Evolutionary conservation across 92 coral and sea anemone genomes (phyloP), one percentile per base, ranked within the genome.

Genomic region (Pocillopora meandrina): DNA sequence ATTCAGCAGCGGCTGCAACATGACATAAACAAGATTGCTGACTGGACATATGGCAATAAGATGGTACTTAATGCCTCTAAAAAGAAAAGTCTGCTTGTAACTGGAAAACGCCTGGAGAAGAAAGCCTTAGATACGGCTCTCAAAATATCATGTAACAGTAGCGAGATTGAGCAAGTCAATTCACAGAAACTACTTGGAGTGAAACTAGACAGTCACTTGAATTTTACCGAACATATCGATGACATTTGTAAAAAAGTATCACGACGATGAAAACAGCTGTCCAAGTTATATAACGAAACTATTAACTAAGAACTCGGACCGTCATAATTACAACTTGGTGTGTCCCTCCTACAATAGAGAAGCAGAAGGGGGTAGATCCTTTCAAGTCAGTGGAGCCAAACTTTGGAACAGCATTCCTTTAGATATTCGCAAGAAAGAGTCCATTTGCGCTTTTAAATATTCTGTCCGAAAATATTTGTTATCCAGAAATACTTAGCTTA

Each of bases 1-100:
- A 36, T 86, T n/a, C 78, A 78, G 85, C 72, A 78, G 34, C 70
- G 59, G 65, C 82, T 84, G 58, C 75, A 84, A 75, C 70, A 71
- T 35, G 74, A 77, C 17, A 76, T 66, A 10, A 63, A 77, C 75
- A 76, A 68, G 65, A 73, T 85, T 9, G 77, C 65, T 8, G 36
- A 85, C 26, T 76, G 83, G 88, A 56, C 83, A 20, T 26, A 20
- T 19, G 65, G 19, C 65, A 85, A 69, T 35, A 82, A 55, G 76
- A 82, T 82, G 86, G 68, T 82, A 26, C 64, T 66, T 9, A 70
- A 82, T 69, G 79, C 86, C 14, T 81, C 85, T 81, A 73, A 15
- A 26, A 26, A 1, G 31, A 26, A 26, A 26, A 26, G 31, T 26
- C 31, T 26, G 31, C 31, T 81, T 67, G 77, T 81, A 12, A 81